phyloP scores from a whole-genome alignment of 2,113 vertebrate species.

The Aldabrachelys gigantea region DNA sequence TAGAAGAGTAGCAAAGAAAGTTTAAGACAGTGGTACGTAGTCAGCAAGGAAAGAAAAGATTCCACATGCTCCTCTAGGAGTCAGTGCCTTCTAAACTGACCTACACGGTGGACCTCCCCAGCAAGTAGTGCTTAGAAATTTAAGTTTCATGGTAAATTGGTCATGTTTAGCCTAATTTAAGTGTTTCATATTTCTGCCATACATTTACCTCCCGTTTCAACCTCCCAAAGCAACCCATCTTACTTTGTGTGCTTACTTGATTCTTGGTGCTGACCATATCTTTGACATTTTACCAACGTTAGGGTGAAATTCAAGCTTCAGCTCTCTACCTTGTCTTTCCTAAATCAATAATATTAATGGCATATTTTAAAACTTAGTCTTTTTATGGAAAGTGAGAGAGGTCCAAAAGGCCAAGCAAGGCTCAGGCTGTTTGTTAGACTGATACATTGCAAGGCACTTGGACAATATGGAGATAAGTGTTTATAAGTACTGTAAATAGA shows the following conservation, averaged over 20 bases:
- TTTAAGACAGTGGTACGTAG: accelerated
- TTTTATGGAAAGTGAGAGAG: neutral
- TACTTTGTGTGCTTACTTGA: neutral
- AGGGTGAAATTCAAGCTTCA: neutral
- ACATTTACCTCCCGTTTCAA: neutral
- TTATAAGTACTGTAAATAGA: neutral
- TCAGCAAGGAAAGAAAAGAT: neutral
- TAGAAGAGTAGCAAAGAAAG: neutral
- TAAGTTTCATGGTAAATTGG: neutral
- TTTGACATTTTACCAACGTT: neutral
- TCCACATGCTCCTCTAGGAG: neutral
- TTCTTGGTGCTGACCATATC: accelerated
- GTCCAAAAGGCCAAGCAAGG: neutral
- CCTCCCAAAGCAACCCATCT: neutral
- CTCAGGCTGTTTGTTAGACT: accelerated
- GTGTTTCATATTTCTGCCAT: neutral
- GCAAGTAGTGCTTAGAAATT: neutral
- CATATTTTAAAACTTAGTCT: neutral
- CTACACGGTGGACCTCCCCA: neutral
- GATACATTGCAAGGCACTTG: accelerated
- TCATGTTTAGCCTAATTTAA: neutral
- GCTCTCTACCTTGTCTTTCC: neutral
- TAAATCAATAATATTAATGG: neutral
- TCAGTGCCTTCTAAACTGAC: neutral
- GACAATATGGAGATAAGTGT: neutral